A percentile compares a stretch with the other conserved stretches of the same genome.
phyloP scores from a whole-genome alignment of 2,113 vertebrate species.

The Microtus ochrogaster region DNA sequence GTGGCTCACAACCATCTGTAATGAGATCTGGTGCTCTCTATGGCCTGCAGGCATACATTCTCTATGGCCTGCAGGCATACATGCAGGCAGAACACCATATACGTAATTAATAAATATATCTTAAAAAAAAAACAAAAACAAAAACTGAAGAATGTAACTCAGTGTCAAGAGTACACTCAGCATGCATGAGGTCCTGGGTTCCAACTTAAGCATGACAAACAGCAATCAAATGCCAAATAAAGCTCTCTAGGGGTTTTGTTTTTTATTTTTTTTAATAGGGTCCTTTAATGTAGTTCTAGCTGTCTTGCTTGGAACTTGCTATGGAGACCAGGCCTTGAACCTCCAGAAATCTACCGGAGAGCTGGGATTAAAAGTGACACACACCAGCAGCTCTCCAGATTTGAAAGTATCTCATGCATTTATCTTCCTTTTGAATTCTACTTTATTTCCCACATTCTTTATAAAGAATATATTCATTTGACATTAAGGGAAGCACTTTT shows the following conservation, averaged over 20 bases:
- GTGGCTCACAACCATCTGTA: too few species aligned
- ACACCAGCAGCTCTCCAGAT: neutral
- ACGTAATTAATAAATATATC: too few species aligned
- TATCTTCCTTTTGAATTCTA: neutral
- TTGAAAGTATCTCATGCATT: neutral
- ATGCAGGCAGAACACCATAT: too few species aligned
- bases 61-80: too few species aligned
- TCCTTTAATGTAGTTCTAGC: neutral
- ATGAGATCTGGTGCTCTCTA: too few species aligned
- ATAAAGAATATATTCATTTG: neutral
- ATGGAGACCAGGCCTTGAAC: neutral
- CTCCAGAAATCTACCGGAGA: neutral
- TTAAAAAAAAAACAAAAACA: neutral
- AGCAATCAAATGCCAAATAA: neutral
- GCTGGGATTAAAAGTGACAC: neutral
- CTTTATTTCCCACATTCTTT: neutral
- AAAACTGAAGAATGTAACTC: neutral
- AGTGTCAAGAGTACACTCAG: neutral
- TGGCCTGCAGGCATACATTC: too few species aligned
- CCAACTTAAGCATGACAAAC: neutral
- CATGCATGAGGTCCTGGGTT: neutral
- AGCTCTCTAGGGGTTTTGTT: neutral
- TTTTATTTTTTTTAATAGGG: neutral
- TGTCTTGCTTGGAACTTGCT: neutral
- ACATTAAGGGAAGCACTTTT: slow-evolving; percentile 27